Base-by-base conservation (phyloP, 2,113 vertebrate species). In the Seriola quinqueradiata region DNA sequence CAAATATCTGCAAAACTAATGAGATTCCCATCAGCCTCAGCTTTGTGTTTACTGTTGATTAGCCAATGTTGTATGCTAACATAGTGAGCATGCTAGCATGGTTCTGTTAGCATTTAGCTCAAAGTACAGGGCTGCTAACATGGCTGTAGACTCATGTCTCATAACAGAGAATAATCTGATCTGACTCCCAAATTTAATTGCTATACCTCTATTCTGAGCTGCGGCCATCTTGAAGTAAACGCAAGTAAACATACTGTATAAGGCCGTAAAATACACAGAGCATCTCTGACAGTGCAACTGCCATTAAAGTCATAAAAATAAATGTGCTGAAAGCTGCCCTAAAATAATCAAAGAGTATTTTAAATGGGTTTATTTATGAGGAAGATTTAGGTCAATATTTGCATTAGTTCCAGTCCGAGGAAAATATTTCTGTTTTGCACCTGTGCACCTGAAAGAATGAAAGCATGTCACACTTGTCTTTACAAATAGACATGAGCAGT, bases 401-500 rank as follows among this genome's bases (percentile, higher is more conserved):
- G 54, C 71, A 44, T 77, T 32, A 21, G 75, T 75, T 77, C 60
- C 17, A 23, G 64, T 1, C 10, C 21, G 17, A 38, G 77, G 82
- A 19, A 76, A 70, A 75, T 75, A 85, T 89, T 86, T 85, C 79
- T 61, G 83, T 65, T 70, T 75, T 81, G 86, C 91, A 91, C 81
- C 88, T 91, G 89, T 92, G 82, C 87, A 91, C 85, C 82, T 88
- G 87, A 83, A 86, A 87, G 89, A 91, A 91, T 89, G 82, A 83
- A 82, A 86, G 81, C 19, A 82, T 92, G 92, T 88, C 69, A 54
- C 90, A 89, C 78, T 84, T 84, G 92, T 89, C 89, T 92, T 92
- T 87, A 73, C 92, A 92, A 92, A 94, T 88, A 91, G 91, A 91
- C 84, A 84, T 92, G 90, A 87, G 89, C 73, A 25, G 70, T 59